A percentile compares a stretch with the other conserved stretches of the same genome.
Evolutionary conservation across 2,888 invertebrate genomes (phyloP).

Genomic region (Amphipoea lucens): DNA sequence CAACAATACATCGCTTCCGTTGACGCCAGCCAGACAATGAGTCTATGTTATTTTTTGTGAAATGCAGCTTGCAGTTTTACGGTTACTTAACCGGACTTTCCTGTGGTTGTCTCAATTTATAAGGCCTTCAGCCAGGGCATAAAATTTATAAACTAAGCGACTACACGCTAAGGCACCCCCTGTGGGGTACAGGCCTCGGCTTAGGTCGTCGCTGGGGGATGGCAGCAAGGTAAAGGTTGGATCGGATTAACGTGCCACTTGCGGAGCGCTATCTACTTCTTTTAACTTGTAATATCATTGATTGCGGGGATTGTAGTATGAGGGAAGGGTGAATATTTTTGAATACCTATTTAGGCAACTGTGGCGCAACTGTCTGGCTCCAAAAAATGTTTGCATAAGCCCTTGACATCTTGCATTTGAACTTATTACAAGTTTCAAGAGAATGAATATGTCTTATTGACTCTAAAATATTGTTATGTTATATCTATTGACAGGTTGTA

Average conservation of each 20-base stretch:
- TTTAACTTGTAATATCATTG: background rate
- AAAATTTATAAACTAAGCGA: background rate
- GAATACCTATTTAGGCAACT: constrained; percentile 4
- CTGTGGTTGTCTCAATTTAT: too few species aligned
- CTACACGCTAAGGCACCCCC: too few species aligned
- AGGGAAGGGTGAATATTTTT: constrained; percentile 3
- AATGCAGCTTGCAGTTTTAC: background rate
- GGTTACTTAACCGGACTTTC: too few species aligned
- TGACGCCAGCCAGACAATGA: background rate
- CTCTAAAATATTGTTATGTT: constrained; percentile 33
- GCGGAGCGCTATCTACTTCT: background rate
- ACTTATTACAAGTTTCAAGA: constrained; percentile 45
- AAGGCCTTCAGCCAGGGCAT: background rate
- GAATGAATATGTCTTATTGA: constrained; percentile 49
- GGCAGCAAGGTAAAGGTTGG: too few species aligned
- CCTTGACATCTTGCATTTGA: constrained; percentile 56
- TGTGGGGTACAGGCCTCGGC: background rate
- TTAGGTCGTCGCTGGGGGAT: background rate
- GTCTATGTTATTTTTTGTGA: too few species aligned
- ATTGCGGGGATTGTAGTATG: background rate
- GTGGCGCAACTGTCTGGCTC: constrained; percentile 19
- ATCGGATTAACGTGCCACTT: background rate
- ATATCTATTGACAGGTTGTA: constrained; percentile 55
- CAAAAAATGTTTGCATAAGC: constrained; percentile 25
- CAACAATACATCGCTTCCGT: background rate